Percentiles rank a stretch among this genome's conserved stretches.
These are phyloP conservation scores for Epistrophella euchroma DNA, from an alignment of 2,888 invertebrate species.

Conservation along the genomic window DNA sequence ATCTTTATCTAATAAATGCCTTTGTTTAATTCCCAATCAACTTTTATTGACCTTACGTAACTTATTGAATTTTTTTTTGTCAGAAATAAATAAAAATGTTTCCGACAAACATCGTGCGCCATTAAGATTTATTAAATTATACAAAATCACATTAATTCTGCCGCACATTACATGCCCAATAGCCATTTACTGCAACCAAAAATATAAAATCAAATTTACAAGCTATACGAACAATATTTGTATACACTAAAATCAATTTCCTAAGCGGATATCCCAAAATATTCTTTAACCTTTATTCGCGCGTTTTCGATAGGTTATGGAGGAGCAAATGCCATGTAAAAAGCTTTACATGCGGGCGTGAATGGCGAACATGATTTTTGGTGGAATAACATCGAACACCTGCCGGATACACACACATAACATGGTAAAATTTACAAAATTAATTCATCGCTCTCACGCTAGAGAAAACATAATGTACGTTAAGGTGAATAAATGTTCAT, in stretches of 20 bases:
- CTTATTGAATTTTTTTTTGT: background rate
- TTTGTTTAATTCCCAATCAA: background rate
- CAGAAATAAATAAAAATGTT: background rate
- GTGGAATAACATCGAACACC: constrained; percentile 56
- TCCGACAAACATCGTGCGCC: background rate
- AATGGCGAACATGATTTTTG: constrained; percentile 55
- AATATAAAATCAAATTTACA: constrained; percentile 57
- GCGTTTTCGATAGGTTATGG: constrained; percentile 40
- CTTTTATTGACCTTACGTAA: background rate
- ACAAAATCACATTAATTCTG: constrained; percentile 12
- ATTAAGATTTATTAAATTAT: background rate
- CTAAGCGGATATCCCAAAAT: constrained; percentile 53
- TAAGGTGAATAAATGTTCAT: background rate
- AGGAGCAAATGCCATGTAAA: constrained; percentile 5
- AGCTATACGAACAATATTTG: constrained; percentile 51
- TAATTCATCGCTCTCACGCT: constrained; percentile 71
- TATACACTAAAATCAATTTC: constrained; percentile 60
- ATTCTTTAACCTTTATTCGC: constrained; percentile 29
- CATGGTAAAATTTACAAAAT: constrained; percentile 49
- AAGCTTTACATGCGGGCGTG: constrained; percentile 59
- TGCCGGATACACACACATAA: constrained; percentile 43
- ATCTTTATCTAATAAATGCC: background rate
- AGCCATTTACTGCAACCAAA: constrained; percentile 24
- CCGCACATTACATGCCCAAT: constrained; percentile 17
- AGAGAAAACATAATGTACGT: constrained; percentile 34